Conservation (phyloP, 2,797 vertebrate genomes). For the Mycteria americana region DNA sequence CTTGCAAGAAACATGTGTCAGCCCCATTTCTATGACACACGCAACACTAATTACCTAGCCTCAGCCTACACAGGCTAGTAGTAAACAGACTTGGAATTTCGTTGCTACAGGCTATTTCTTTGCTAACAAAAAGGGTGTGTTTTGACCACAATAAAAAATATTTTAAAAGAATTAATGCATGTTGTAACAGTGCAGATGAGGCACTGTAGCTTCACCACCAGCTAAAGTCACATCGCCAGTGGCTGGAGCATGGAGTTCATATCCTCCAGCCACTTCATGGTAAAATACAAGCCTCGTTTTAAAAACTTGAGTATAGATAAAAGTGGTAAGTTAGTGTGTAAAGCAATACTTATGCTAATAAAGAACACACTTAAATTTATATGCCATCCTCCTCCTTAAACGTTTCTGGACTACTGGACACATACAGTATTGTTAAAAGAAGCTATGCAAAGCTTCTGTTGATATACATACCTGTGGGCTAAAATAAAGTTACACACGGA, state of each 20-base stretch:
- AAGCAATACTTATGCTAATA: not conserved
- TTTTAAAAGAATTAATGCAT: not conserved
- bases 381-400: not conserved
- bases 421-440: not conserved
- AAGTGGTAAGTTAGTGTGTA: not conserved
- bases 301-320: not conserved
- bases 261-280: not conserved
- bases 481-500: not conserved
- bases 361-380: not conserved
- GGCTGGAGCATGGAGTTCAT: not conserved
- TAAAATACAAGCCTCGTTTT: not conserved
- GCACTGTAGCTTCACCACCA: not conserved
- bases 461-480: not conserved
- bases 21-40: not conserved
- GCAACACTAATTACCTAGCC: not conserved
- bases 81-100: conserved; percentile 5
- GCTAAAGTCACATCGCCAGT: not conserved
- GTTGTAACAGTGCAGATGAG: conserved; percentile 27
- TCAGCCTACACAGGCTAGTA: not conserved
- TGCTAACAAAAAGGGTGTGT: not conserved
- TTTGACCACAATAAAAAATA: conserved; percentile 43
- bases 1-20: not conserved
- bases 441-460: not conserved
- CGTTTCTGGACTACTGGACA: not conserved
- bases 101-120: conserved; percentile 31